phyloP scores from a whole-genome alignment of 2,888 invertebrate genomes.

The Zonitis immaculata region DNA sequence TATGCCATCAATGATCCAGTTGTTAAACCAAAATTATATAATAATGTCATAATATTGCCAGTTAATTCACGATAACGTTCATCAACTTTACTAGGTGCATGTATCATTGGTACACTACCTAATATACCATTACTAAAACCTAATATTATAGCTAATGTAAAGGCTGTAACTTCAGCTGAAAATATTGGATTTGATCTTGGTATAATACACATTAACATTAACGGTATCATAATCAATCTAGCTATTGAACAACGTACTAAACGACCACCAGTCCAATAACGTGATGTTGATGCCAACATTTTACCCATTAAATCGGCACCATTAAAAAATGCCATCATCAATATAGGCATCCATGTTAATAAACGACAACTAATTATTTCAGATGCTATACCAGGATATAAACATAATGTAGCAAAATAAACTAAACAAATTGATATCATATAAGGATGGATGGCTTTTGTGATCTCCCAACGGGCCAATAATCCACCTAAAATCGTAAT shows the following conservation, averaged over 20 bases:
- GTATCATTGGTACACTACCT: slow-evolving; percentile 89
- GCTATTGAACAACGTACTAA: slow-evolving; percentile 69
- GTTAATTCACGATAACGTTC: slow-evolving; percentile 83
- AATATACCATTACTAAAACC: slow-evolving; percentile 84
- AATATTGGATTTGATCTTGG: slow-evolving; percentile 73
- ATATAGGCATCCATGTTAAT: slow-evolving; percentile 86
- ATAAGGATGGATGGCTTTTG: slow-evolving; percentile 81
- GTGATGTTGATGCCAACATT: slow-evolving; percentile 74
- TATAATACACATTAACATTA: slow-evolving; percentile 76
- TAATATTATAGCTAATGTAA: slow-evolving; percentile 62
- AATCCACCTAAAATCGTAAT: slow-evolving; percentile 61
- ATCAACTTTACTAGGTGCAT: slow-evolving; percentile 81
- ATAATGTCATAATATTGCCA: slow-evolving; percentile 90
- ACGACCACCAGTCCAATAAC: slow-evolving; percentile 78
- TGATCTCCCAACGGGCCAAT: slow-evolving; percentile 71
- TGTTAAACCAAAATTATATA: slow-evolving; percentile 83
- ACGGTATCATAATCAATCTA: slow-evolving; percentile 71
- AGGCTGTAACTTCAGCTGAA: slow-evolving; percentile 61
- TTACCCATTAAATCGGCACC: slow-evolving; percentile 79
- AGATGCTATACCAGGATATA: slow-evolving; percentile 88
- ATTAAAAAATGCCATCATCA: slow-evolving; percentile 86
- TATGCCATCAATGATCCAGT: slow-evolving; percentile 82
- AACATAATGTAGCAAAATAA: slow-evolving; percentile 82
- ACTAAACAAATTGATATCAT: slow-evolving; percentile 86
- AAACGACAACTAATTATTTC: slow-evolving; percentile 81